Base-by-base conservation (phyloP, 2,113 vertebrate genomes). In the Podiceps cristatus region DNA sequence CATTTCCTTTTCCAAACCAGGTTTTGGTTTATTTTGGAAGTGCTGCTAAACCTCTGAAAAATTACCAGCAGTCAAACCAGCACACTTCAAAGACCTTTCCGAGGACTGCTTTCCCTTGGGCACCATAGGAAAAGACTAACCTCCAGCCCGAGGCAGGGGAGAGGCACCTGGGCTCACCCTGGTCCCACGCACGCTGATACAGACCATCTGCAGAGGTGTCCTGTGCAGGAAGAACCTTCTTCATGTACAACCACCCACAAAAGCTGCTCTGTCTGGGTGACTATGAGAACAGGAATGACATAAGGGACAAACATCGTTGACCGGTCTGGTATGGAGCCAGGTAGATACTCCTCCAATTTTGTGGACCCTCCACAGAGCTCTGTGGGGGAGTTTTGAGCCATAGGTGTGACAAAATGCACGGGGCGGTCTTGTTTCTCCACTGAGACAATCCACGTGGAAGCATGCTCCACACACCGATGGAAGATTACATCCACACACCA, bases 1-100 rank as follows among this genome's bases (percentile, higher is more conserved):
- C 73, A 62, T 88, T 93, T 96, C 68, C 58, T 94, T 93, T 78
- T 49, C 77, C 84, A 90, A 94, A 96, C 66, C 82, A 87, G 77
- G 84, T 92, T 91, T 96, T 11, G 49, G 93, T 90, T 97, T 91
- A 72, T 88, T 96, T 95, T 58, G 42, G 95, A 96, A 96, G 89
- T 91, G 60, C 82, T 76, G 90, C 35, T 68, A 78, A 81, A 75
- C 67, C 67, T 22, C 83, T 87, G 86, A 40, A 24, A 64, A 95
- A 95, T 50, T 74, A 92, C 56, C 77, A 92, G 74, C 49, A 79
- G 78, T 68, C 62, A 79, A 74, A 88, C 63, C 76, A 76, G 81
- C 68, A 86, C 89, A 86, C 81, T 95, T 92, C 95, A 80, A 85
- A 96, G 88, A 92, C 85, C 90, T 97, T 98, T 97, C 44, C 10